Percentiles rank a stretch among this genome's conserved stretches.
These are phyloP conservation scores for Otis tarda DNA, from an alignment of 2,113 vertebrate genomes.

Conservation along the genomic window DNA sequence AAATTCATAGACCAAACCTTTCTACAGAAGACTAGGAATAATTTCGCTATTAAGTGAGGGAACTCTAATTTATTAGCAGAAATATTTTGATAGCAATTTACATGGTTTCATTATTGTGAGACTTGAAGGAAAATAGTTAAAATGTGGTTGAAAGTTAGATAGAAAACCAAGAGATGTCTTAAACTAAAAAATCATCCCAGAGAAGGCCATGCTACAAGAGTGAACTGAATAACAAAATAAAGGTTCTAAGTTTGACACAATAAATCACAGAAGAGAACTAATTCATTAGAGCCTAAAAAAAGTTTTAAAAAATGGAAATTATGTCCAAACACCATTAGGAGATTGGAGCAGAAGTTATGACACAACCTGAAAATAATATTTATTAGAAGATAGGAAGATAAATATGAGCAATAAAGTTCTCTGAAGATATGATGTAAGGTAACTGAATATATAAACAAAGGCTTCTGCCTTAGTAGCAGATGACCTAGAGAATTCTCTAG, in stretches of 20 bases:
- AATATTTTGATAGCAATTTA: neutral
- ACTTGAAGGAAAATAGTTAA: neutral
- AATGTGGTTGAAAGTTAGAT: neutral
- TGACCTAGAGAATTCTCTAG: neutral
- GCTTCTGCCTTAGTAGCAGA: neutral
- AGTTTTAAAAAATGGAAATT: neutral
- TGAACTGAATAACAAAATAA: neutral
- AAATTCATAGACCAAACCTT: neutral
- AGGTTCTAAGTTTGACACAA: neutral
- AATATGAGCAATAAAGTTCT: neutral
- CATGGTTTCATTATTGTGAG: neutral
- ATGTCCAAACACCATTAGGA: conserved; percentile 6
- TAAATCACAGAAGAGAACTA: conserved; percentile 1
- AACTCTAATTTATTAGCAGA: neutral
- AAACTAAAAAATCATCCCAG: neutral
- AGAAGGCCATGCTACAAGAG: neutral
- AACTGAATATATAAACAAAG: neutral
- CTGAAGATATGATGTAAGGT: neutral
- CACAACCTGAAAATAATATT: neutral
- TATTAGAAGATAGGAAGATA: neutral
- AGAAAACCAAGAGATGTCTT: neutral
- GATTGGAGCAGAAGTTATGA: neutral
- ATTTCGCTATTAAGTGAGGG: neutral
- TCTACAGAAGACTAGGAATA: neutral
- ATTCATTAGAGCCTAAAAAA: conserved; percentile 13